phyloP scores from a whole-genome alignment of 2,888 invertebrate genomes.

The Chironomus tentans region DNA sequence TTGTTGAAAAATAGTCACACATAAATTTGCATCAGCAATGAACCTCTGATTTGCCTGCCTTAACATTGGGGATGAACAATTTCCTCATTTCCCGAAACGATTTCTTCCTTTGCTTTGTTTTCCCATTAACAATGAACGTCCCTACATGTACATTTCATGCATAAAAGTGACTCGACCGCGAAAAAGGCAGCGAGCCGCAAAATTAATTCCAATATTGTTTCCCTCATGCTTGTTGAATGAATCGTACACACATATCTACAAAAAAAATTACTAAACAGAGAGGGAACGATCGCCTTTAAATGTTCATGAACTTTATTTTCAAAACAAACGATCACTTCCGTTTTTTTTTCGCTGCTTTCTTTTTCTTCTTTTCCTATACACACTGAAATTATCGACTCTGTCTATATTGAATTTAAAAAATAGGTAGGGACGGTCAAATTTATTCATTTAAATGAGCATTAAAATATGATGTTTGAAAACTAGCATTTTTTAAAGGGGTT shows the following conservation, averaged over 20 bases:
- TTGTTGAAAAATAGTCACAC: constrained; percentile 2
- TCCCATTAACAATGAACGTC: too few relatives aligned
- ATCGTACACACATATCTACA: neutral
- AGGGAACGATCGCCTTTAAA: neutral
- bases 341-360: neutral
- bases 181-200: constrained; percentile 20
- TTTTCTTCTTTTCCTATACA: too few relatives aligned
- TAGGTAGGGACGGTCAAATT: constrained; percentile 6
- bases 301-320: neutral
- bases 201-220: constrained; percentile 27
- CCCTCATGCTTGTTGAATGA: neutral
- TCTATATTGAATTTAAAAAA: neutral
- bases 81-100: neutral
- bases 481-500: constrained; percentile 4
- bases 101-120: neutral
- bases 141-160: constrained; percentile 3
- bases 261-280: neutral
- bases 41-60: neutral
- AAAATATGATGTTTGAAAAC: neutral
- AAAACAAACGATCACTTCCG: neutral
- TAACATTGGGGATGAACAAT: neutral
- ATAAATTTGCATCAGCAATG: constrained; percentile 7
- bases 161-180: constrained; percentile 24
- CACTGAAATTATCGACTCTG: too few relatives aligned
- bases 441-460: constrained; percentile 13